phyloP scores from a whole-genome alignment of 2,113 vertebrate species.

The Ascaphus truei region DNA sequence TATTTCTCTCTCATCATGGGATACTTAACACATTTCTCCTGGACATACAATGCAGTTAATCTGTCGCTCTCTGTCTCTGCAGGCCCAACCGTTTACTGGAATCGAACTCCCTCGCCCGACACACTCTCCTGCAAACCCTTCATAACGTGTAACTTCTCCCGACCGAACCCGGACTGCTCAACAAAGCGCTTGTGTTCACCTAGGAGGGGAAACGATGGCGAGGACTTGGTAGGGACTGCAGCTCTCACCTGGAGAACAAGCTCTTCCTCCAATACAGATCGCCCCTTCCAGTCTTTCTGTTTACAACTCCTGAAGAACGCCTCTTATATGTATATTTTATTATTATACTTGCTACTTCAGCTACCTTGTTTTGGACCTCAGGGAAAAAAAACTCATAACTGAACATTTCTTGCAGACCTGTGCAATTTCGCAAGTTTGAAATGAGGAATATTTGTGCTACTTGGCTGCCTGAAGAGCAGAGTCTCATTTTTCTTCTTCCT shows the following conservation, averaged over 20 bases:
- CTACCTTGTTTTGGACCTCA: slow-evolving; percentile 1
- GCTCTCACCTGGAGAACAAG: background rate
- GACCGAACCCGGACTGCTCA: background rate
- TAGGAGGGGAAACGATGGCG: slow-evolving; percentile 9
- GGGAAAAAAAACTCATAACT: background rate
- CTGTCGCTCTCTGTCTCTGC: slow-evolving; percentile 28
- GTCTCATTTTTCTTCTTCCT: too few species aligned
- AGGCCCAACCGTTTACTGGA: slow-evolving; percentile 82
- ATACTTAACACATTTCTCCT: too few species aligned
- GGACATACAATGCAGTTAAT: too few species aligned
- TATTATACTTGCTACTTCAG: background rate
- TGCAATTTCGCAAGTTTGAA: too few species aligned
- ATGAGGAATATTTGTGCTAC: too few species aligned
- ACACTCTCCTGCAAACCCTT: slow-evolving; percentile 76
- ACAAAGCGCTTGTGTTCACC: background rate
- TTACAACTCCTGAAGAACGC: background rate
- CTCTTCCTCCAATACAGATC: background rate
- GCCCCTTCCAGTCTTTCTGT: slow-evolving; percentile 26
- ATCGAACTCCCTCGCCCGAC: slow-evolving; percentile 72
- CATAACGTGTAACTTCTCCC: slow-evolving; percentile 55
- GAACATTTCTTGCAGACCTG: too few species aligned
- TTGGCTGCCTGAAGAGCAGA: too few species aligned
- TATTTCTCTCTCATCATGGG: too few species aligned
- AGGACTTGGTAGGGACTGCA: background rate
- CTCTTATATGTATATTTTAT: background rate